phyloP scores from a whole-genome alignment of 2,113 vertebrate genomes.

The Microtus oregoni region DNA sequence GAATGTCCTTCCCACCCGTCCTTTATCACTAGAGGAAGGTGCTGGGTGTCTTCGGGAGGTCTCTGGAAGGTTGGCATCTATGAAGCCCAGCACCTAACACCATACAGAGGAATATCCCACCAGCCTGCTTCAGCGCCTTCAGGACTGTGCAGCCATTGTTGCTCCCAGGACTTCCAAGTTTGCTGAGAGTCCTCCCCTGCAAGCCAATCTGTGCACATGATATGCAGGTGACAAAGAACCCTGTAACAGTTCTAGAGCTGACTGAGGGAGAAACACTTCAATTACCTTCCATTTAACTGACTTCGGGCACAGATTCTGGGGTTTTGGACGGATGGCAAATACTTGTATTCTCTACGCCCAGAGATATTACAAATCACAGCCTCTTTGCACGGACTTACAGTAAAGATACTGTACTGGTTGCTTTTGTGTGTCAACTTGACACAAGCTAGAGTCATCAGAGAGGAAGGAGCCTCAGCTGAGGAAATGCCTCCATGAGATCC shows the following conservation, averaged over 20 bases:
- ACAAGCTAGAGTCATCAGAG: too few species aligned
- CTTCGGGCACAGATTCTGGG: neutral
- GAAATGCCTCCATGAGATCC: too few species aligned
- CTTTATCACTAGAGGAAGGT: neutral
- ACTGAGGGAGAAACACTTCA: neutral
- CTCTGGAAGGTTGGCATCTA: neutral
- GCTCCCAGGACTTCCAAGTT: neutral
- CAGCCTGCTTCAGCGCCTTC: neutral
- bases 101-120: neutral
- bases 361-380: neutral
- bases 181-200: neutral
- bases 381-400: neutral
- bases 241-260: neutral
- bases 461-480: too few species aligned
- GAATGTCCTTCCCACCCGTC: neutral
- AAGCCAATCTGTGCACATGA: neutral
- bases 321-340: neutral
- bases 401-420: neutral
- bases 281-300: neutral
- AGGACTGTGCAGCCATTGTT: neutral
- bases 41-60: neutral
- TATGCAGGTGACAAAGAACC: neutral
- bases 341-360: neutral
- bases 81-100: neutral
- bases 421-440: too few species aligned